These are phyloP conservation scores for Sphaeramia orbicularis DNA, from an alignment of 2,797 vertebrate genomes.

Conservation along the genomic window DNA sequence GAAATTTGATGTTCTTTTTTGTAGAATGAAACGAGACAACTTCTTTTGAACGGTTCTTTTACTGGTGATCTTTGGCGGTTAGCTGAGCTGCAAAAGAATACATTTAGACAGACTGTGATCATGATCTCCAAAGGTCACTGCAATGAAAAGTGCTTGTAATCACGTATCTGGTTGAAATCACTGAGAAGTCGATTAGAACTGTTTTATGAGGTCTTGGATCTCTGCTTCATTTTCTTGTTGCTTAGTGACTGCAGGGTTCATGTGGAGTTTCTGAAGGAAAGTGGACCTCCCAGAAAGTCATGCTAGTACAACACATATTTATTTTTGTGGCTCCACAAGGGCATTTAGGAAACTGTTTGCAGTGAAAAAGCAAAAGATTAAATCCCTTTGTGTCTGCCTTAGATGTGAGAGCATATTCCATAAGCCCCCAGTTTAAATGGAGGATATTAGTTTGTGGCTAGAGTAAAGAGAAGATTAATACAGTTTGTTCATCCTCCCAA, in stretches of 20 bases:
- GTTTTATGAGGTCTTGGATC: constrained; percentile 35
- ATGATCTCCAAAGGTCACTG: constrained; percentile 57
- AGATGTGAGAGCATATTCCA: constrained; percentile 8
- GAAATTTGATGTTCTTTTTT: constrained; percentile 2
- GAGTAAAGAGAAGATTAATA: constrained; percentile 16
- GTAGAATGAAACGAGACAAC: background rate
- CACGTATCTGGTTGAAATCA: constrained; percentile 51
- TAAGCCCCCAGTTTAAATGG: constrained; percentile 28
- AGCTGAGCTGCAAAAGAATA: constrained; percentile 28
- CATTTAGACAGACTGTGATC: constrained; percentile 52
- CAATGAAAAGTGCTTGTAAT: constrained; percentile 51
- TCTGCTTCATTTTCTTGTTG: constrained; percentile 46
- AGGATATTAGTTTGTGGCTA: constrained; percentile 10
- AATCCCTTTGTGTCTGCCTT: constrained; percentile 10
- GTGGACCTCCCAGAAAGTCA: constrained; percentile 7
- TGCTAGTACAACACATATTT: constrained; percentile 5
- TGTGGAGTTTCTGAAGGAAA: constrained; percentile 17
- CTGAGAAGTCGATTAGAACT: constrained; percentile 45
- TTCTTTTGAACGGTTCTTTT: constrained; percentile 12
- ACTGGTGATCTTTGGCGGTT: constrained; percentile 26
- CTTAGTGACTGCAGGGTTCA: constrained; percentile 41
- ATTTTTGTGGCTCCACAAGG: constrained; percentile 20
- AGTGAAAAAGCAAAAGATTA: background rate
- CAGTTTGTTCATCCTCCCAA: constrained; percentile 39
- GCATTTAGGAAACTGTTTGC: constrained; percentile 12